Evolutionary conservation across 2,113 vertebrate species (phyloP).

Genomic region (Oplegnathus fasciatus): DNA sequence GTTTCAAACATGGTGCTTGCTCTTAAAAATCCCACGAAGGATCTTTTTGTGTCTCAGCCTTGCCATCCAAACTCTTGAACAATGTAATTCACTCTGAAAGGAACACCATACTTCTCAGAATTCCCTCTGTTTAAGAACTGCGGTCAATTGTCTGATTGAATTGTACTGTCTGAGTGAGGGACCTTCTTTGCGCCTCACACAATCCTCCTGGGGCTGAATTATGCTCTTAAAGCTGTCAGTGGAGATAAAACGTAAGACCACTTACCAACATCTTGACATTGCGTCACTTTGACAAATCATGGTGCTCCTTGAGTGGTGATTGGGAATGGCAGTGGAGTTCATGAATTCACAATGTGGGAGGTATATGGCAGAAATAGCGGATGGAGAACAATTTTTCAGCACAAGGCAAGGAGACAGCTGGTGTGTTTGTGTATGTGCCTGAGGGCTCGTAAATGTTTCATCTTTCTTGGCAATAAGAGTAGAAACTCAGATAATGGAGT

Average conservation of each 20-base stretch:
- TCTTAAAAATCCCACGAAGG: conserved; percentile 26
- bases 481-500: conserved; percentile 21
- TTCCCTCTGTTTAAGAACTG: conserved; percentile 15
- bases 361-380: conserved; percentile 28
- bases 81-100: conserved; percentile 51
- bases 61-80: conserved; percentile 26
- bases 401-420: conserved; percentile 49
- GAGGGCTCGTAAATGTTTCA: conserved; percentile 71
- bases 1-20: conserved; percentile 36
- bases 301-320: conserved; percentile 61
- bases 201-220: conserved; percentile 53
- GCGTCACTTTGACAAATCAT: conserved; percentile 72
- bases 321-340: conserved; percentile 69
- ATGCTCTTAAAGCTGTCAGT: conserved; percentile 66
- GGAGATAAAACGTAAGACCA: conserved; percentile 60
- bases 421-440: conserved; percentile 50
- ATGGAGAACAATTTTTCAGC: conserved; percentile 47
- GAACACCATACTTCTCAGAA: conserved; percentile 7
- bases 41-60: conserved; percentile 29
- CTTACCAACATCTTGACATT: conserved; percentile 72
- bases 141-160: conserved; percentile 55
- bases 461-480: conserved; percentile 12
- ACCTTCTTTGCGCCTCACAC: conserved; percentile 47
- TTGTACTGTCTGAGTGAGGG: conserved; percentile 45
- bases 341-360: conserved; percentile 73